Evolutionary conservation across 2,113 vertebrate genomes (phyloP).

Genomic region (Polypterus bichir): DNA sequence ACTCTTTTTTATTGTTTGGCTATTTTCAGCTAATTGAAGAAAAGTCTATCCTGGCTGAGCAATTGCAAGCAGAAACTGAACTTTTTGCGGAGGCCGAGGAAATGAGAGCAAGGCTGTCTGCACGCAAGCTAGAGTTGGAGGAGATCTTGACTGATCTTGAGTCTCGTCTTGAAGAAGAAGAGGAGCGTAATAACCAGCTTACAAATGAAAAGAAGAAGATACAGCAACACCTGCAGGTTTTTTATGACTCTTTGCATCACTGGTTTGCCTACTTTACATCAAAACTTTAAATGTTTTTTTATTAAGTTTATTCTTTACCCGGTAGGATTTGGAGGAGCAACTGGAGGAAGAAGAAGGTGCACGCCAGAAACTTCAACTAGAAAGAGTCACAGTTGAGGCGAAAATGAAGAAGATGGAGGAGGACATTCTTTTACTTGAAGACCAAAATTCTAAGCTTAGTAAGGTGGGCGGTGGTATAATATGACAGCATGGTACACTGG

Average conservation of each 20-base stretch:
- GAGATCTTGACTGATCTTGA: conserved; percentile 65
- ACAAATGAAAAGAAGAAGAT: conserved; percentile 63
- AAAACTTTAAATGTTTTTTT: not conserved
- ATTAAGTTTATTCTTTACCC: not conserved
- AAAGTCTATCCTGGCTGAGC: conserved; percentile 62
- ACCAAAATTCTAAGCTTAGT: conserved; percentile 64
- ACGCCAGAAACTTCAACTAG: conserved; percentile 74
- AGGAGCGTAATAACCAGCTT: conserved; percentile 53
- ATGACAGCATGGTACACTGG: rapidly evolving
- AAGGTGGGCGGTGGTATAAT: conserved; percentile 44
- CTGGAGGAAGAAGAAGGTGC: conserved; percentile 76
- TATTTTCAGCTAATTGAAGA: conserved; percentile 53
- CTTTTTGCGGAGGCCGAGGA: conserved; percentile 72
- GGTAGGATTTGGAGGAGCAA: conserved; percentile 73
- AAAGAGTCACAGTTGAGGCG: conserved; percentile 72
- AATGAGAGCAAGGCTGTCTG: conserved; percentile 58
- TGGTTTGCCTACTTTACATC: not conserved
- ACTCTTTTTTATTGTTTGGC: not conserved
- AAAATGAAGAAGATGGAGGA: conserved; percentile 71
- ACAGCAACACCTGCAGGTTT: conserved; percentile 63
- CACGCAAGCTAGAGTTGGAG: conserved; percentile 64
- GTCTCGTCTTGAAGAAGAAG: conserved; percentile 63
- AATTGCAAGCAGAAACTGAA: conserved; percentile 71
- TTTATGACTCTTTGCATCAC: not conserved
- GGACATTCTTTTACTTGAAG: conserved; percentile 51